phyloP scores from a whole-genome alignment of 2,888 invertebrate genomes.

The Zele albiditarsus region DNA sequence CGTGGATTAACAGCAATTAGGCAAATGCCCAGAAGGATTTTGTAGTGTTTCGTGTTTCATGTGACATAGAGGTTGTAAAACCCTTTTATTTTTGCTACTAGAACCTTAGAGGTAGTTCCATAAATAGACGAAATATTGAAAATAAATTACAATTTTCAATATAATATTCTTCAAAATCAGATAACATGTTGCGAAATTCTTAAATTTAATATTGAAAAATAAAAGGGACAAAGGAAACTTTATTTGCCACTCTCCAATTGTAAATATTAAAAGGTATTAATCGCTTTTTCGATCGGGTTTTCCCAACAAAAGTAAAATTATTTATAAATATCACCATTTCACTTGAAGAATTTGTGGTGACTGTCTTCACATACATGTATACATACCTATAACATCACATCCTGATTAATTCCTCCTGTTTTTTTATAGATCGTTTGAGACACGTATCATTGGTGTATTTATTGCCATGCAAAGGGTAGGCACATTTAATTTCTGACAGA shows the following conservation, averaged over 20 bases:
- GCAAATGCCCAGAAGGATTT: conserved; percentile 53
- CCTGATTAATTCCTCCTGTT: not conserved
- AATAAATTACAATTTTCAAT: too few species aligned
- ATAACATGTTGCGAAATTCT: too few species aligned
- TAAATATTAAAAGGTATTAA: too few species aligned
- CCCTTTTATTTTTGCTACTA: not conserved
- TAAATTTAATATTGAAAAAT: too few species aligned
- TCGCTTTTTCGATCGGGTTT: too few species aligned
- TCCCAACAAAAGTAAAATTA: too few species aligned
- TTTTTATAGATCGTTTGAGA: not conserved
- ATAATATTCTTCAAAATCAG: too few species aligned
- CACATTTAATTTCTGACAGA: conserved; percentile 65
- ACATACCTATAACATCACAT: conserved; percentile 24
- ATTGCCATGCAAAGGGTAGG: conserved; percentile 1
- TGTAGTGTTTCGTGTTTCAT: conserved; percentile 40
- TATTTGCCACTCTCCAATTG: too few species aligned
- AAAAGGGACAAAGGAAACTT: too few species aligned
- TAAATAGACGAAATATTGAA: too few species aligned
- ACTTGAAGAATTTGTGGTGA: not conserved
- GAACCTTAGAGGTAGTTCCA: not conserved
- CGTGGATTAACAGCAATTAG: conserved; percentile 59
- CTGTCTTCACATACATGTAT: not conserved
- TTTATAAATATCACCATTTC: not conserved
- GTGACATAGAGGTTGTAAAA: not conserved
- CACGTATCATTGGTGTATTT: not conserved